phyloP scores from a whole-genome alignment of 2,113 vertebrate species.

The Aegithalos caudatus region DNA sequence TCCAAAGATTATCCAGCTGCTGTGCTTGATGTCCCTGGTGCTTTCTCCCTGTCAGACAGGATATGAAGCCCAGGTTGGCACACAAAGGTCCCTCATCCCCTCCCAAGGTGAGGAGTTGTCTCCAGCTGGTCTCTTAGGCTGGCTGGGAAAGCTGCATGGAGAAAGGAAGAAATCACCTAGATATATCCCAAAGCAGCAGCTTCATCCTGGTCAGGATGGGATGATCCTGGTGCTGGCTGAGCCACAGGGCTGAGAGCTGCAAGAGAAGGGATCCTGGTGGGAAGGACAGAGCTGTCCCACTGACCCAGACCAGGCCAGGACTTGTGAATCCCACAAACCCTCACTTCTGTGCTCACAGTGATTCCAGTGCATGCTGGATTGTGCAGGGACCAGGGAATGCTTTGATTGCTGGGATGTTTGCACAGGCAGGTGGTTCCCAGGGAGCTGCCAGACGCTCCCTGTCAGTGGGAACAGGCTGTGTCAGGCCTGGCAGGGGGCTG shows the following conservation, averaged over 20 bases:
- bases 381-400: not conserved
- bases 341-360: not conserved
- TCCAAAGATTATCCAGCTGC: not conserved
- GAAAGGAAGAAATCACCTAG: not conserved
- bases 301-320: not conserved
- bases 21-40: not conserved
- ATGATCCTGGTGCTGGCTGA: not conserved
- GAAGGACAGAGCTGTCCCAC: not conserved
- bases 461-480: not conserved
- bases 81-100: not conserved
- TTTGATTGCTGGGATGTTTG: not conserved
- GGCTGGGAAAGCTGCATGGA: not conserved
- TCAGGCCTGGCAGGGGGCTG: not conserved
- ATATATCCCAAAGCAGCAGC: not conserved
- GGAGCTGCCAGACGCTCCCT: not conserved
- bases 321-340: not conserved
- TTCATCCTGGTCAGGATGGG: not conserved
- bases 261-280: not conserved
- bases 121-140: not conserved
- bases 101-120: not conserved
- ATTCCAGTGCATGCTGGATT: rapidly evolving
- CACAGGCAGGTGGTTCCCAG: not conserved
- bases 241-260: not conserved
- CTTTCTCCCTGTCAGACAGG: not conserved
- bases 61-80: not conserved